These are phyloP conservation scores for Bombus soroeensis DNA, from an alignment of 1,140 invertebrate genomes.

Conservation along the genomic window DNA sequence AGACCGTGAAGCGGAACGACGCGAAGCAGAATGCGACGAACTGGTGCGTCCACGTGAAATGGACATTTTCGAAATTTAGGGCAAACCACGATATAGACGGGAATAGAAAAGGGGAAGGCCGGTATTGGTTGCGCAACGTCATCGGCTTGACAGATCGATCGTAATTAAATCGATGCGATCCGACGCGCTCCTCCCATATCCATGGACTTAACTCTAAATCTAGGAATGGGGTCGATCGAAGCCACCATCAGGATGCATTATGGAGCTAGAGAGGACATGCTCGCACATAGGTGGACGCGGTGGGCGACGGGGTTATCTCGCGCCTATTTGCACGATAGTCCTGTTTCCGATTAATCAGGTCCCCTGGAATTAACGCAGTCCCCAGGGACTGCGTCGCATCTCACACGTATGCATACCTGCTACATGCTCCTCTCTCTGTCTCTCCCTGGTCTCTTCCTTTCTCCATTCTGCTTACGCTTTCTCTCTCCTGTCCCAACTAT, in stretches of 20 bases:
- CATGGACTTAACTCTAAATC: constrained; percentile 73
- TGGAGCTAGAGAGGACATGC: constrained; percentile 71
- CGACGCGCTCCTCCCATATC: constrained; percentile 46
- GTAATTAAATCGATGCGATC: constrained; percentile 77
- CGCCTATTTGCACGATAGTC: constrained; percentile 80
- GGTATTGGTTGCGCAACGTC: constrained; percentile 49
- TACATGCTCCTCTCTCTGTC: constrained; percentile 25
- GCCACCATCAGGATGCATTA: constrained; percentile 75
- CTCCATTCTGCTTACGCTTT: not conserved
- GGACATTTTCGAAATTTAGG: constrained; percentile 67
- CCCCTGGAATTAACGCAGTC: constrained; percentile 77
- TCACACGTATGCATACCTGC: constrained; percentile 59
- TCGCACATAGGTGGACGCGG: constrained; percentile 68
- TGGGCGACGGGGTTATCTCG: constrained; percentile 76
- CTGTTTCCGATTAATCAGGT: constrained; percentile 81
- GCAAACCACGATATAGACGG: constrained; percentile 49
- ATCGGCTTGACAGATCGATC: constrained; percentile 66
- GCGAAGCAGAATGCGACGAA: constrained; percentile 7
- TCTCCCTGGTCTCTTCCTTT: constrained; percentile 16
- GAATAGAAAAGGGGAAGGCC: not conserved
- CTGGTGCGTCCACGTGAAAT: constrained; percentile 21
- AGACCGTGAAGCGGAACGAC: not conserved
- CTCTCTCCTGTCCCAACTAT: not conserved
- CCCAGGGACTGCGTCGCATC: constrained; percentile 64
- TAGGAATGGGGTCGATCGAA: constrained; percentile 77